Conservation (phyloP, 2,888 invertebrate species). For the Acronicta alni region DNA sequence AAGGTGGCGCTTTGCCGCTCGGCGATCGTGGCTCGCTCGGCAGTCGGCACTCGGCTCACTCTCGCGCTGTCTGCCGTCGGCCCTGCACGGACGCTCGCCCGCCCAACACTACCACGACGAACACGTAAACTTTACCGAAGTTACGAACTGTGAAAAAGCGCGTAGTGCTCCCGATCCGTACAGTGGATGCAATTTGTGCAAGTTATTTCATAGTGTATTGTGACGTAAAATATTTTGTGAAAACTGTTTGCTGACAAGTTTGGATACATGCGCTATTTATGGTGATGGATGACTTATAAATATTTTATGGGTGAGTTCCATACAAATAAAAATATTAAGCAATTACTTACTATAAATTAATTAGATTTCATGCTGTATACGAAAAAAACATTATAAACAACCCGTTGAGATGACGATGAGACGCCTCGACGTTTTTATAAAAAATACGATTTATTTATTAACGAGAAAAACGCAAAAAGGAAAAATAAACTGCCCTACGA, state of each 20-base stretch:
- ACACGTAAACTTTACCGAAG: slow-evolving; percentile 68
- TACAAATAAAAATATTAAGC: too few relatives aligned
- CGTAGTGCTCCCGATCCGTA: slow-evolving; percentile 57
- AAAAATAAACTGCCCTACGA: background rate
- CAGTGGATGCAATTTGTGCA: slow-evolving; percentile 72
- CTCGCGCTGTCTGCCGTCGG: slow-evolving; percentile 55
- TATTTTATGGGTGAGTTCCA: slow-evolving; percentile 55
- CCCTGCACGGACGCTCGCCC: slow-evolving; percentile 49
- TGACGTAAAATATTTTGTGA: slow-evolving; percentile 55
- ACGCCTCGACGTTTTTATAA: too few relatives aligned
- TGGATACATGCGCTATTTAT: slow-evolving; percentile 39
- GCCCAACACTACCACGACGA: slow-evolving; percentile 27
- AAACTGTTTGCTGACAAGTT: slow-evolving; percentile 48
- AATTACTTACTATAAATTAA: too few relatives aligned
- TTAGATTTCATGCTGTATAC: too few relatives aligned
- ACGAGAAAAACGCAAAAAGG: too few relatives aligned
- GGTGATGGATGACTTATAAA: slow-evolving; percentile 54
- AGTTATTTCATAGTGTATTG: slow-evolving; percentile 61
- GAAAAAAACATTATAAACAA: too few relatives aligned
- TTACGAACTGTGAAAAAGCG: slow-evolving; percentile 58
- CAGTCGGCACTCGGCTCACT: slow-evolving; percentile 45
- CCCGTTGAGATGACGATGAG: too few relatives aligned
- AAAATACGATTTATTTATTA: too few relatives aligned
- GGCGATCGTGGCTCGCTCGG: slow-evolving; percentile 20
- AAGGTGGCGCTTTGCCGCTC: slow-evolving; percentile 39